Conservation (phyloP, 2,888 invertebrate species). For the Lysandra bellargus region DNA sequence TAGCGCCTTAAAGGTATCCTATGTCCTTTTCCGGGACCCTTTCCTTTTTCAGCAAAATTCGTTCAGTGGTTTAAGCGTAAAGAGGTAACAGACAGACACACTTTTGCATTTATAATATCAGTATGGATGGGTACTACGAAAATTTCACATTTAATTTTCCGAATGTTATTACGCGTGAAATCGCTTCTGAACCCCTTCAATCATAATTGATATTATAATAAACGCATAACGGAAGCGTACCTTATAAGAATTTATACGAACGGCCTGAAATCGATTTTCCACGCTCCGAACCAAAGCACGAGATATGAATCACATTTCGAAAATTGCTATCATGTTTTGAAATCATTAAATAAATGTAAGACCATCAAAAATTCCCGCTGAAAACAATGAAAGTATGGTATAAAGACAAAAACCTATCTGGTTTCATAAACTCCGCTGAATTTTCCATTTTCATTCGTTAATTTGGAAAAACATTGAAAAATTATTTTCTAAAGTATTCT, state of each 20-base stretch:
- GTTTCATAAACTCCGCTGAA: neutral
- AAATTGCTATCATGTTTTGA: neutral
- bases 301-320: slow-evolving; percentile 9
- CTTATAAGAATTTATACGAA: slow-evolving; percentile 20
- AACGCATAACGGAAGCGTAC: slow-evolving; percentile 23
- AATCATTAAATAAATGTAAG: neutral
- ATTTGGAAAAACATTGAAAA: neutral
- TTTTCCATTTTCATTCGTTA: neutral
- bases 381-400: neutral
- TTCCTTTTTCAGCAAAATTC: too few relatives aligned
- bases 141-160: slow-evolving; percentile 59
- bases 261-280: slow-evolving; percentile 24
- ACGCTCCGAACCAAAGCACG: slow-evolving; percentile 13
- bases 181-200: slow-evolving; percentile 40
- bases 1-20: too few relatives aligned
- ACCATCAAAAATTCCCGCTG: neutral
- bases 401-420: neutral
- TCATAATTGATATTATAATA: slow-evolving; percentile 22
- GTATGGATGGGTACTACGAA: slow-evolving; percentile 29
- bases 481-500: neutral
- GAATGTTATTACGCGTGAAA: slow-evolving; percentile 51
- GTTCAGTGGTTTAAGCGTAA: too few relatives aligned
- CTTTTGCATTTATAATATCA: neutral
- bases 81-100: too few relatives aligned
- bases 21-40: too few relatives aligned